phyloP scores from a whole-genome alignment of 1,140 invertebrate genomes.

The Sarcophaga bullata region DNA sequence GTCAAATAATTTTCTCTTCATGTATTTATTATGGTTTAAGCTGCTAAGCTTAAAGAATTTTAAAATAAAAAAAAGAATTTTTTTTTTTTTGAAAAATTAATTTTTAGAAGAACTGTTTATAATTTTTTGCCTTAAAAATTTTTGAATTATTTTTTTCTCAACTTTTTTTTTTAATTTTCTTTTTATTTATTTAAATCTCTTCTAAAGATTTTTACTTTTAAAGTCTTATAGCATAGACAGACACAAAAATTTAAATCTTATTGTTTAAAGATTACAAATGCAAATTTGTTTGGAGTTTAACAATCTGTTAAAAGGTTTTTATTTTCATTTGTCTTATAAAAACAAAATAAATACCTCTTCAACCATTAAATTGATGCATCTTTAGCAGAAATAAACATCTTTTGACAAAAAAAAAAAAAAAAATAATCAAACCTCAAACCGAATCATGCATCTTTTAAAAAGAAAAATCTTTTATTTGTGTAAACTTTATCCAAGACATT shows the following conservation, averaged over 20 bases:
- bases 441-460: slow-evolving; percentile 1
- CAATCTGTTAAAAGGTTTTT: slow-evolving; percentile 13
- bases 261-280: slow-evolving; percentile 16
- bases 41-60: too few species aligned
- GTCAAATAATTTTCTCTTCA: neutral
- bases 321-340: too few species aligned
- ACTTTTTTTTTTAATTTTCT: neutral
- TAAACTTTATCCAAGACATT: neutral
- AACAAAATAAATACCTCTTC: neutral
- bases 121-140: neutral
- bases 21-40: too few species aligned
- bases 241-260: slow-evolving; percentile 2
- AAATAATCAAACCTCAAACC: neutral
- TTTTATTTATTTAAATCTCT: neutral
- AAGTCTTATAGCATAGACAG: neutral
- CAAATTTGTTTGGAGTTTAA: slow-evolving; percentile 20
- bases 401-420: neutral
- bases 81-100: neutral
- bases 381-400: neutral
- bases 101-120: neutral
- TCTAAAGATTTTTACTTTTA: neutral
- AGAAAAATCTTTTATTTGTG: neutral
- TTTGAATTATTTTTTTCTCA: neutral
- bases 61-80: too few species aligned
- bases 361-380: slow-evolving; percentile 22